Conservation (phyloP, 2,888 invertebrate genomes). For the Yponomeuta plumbellus region DNA sequence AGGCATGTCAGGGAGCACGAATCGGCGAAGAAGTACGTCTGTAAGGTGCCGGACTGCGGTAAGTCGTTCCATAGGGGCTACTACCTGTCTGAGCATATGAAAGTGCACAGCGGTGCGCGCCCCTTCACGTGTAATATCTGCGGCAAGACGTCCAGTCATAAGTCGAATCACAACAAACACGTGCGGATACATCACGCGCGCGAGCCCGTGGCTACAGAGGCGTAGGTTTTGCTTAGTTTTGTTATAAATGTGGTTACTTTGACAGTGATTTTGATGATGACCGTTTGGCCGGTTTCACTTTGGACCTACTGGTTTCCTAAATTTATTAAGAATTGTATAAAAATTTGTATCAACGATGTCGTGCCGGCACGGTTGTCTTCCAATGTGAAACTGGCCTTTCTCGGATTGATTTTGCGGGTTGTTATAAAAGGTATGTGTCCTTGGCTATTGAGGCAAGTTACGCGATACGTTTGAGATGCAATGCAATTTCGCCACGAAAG, state of each 20-base stretch:
- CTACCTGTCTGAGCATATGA: conserved; percentile 90
- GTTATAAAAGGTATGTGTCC: too few species aligned
- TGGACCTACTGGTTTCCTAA: not conserved
- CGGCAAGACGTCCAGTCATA: conserved; percentile 91
- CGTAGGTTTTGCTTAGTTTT: conserved; percentile 54
- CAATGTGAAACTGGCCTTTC: too few species aligned
- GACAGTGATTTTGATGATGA: not conserved
- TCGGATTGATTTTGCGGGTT: too few species aligned
- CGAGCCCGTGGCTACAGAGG: conserved; percentile 90
- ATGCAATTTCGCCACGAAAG: too few species aligned
- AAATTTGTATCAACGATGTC: too few species aligned
- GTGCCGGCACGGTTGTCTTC: too few species aligned
- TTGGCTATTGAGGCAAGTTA: too few species aligned
- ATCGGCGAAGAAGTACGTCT: conserved; percentile 85
- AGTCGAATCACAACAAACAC: conserved; percentile 94
- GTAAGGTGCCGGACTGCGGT: conserved; percentile 83
- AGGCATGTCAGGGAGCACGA: conserved; percentile 90
- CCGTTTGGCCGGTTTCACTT: not conserved
- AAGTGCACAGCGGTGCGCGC: conserved; percentile 87
- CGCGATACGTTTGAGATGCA: too few species aligned
- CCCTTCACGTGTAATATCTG: conserved; percentile 92
- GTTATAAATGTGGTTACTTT: not conserved
- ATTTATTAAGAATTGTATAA: too few species aligned
- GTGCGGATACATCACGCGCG: conserved; percentile 92
- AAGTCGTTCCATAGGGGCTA: conserved; percentile 92